Conservation (phyloP, 2,797 vertebrate genomes). For the Pogoniulus pusillus region DNA sequence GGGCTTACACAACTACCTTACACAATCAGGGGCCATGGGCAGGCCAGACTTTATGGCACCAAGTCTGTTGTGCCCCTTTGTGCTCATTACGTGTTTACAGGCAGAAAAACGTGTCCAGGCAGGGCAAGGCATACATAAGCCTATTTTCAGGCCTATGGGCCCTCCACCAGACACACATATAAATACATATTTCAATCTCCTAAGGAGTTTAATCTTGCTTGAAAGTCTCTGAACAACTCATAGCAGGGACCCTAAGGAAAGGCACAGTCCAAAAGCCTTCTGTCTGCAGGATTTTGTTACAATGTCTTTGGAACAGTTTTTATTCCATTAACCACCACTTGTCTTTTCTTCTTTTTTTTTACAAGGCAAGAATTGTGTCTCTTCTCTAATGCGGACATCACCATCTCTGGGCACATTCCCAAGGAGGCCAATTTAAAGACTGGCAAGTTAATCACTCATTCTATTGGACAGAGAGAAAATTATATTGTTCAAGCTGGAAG, state of each 20-base stretch:
- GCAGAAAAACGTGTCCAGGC: too few species aligned
- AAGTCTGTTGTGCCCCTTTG: too few species aligned
- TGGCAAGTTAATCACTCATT: constrained; percentile 21
- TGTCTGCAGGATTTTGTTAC: background rate
- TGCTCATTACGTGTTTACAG: too few species aligned
- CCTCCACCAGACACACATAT: background rate
- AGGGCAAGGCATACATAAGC: too few species aligned
- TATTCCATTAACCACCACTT: constrained; percentile 2
- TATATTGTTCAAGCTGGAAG: background rate
- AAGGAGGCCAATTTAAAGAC: constrained; percentile 45
- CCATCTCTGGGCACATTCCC: background rate
- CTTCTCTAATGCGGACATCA: constrained; percentile 35
- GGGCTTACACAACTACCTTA: too few species aligned
- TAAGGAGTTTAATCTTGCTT: background rate
- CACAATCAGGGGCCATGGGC: too few species aligned
- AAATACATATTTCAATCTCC: background rate
- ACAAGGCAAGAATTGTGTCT: background rate
- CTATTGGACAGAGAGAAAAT: background rate
- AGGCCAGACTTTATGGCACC: too few species aligned
- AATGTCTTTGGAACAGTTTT: background rate
- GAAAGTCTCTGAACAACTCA: background rate
- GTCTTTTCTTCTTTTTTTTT: background rate
- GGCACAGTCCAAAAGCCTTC: background rate
- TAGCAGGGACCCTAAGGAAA: background rate
- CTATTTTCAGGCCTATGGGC: too few species aligned